phyloP scores from a whole-genome alignment of 2,888 invertebrate genomes.

The Chesias legatella region DNA sequence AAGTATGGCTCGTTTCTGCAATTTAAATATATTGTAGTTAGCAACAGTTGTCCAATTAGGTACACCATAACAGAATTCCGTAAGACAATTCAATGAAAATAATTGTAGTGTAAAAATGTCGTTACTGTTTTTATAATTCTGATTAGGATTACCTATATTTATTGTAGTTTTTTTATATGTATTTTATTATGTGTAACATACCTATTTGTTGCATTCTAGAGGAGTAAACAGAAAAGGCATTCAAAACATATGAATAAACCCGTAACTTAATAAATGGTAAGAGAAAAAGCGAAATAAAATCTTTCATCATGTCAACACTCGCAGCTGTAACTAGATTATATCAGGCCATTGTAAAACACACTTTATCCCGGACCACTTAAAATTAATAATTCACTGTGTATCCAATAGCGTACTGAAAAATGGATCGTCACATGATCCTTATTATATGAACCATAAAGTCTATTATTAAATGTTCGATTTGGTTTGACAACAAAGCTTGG shows the following conservation, averaged over 20 bases:
- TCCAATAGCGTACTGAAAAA: background rate
- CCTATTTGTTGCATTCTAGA: no score
- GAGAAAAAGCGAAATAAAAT: constrained; percentile 16
- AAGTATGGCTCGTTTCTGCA: no score
- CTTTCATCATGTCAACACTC: constrained; percentile 5
- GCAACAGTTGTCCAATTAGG: no score
- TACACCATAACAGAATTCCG: no score
- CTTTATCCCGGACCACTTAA: background rate
- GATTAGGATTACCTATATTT: no score
- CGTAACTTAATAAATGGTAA: constrained; percentile 4
- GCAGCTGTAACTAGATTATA: constrained; percentile 7
- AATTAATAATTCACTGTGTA: background rate
- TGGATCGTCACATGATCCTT: background rate
- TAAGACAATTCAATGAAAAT: no score
- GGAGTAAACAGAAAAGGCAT: background rate
- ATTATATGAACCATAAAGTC: constrained; percentile 2
- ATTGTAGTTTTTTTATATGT: no score
- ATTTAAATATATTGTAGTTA: no score
- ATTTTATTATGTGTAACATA: no score
- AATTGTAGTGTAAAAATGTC: no score
- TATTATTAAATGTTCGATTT: constrained; percentile 1
- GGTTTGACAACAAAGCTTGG: constrained; percentile 4
- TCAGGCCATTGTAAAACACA: background rate
- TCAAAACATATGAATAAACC: constrained; percentile 4
- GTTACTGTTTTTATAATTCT: no score